Conservation (phyloP, 2,797 vertebrate genomes). For the Sebastiscus albofasciatus region DNA sequence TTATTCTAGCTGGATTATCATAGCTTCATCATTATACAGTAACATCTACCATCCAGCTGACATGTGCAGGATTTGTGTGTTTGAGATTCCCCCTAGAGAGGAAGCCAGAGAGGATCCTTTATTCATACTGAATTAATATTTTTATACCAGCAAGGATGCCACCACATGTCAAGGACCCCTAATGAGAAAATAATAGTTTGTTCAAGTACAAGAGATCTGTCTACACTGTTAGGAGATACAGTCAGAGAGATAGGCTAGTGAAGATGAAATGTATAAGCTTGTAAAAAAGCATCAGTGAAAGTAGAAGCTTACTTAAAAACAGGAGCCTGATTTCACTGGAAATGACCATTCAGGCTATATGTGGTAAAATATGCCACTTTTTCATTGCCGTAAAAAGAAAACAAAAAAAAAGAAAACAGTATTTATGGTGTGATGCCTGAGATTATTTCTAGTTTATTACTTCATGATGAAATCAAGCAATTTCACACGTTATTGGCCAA, state of each 20-base stretch:
- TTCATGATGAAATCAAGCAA: too few species aligned
- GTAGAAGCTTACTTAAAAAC: background rate
- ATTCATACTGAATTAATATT: constrained; percentile 5
- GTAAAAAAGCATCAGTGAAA: too few species aligned
- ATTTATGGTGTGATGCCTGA: too few species aligned
- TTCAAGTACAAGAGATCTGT: background rate
- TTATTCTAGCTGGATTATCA: background rate
- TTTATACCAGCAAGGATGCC: background rate
- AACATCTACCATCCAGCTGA: background rate
- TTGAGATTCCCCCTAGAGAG: constrained; percentile 2
- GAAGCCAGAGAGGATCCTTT: constrained; percentile 4
- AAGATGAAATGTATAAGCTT: background rate
- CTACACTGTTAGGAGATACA: background rate
- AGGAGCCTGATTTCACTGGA: background rate
- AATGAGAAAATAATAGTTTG: background rate
- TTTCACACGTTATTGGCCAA: too few species aligned
- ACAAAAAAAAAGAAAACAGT: background rate
- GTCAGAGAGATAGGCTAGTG: background rate
- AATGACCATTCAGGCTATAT: background rate
- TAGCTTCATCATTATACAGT: background rate
- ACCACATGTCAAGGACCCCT: background rate
- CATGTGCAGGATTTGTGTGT: background rate
- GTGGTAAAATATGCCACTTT: background rate
- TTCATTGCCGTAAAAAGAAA: background rate
- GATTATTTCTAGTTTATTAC: background rate